phyloP scores from a whole-genome alignment of 2,113 vertebrate genomes.

The Engystomops pustulosus region DNA sequence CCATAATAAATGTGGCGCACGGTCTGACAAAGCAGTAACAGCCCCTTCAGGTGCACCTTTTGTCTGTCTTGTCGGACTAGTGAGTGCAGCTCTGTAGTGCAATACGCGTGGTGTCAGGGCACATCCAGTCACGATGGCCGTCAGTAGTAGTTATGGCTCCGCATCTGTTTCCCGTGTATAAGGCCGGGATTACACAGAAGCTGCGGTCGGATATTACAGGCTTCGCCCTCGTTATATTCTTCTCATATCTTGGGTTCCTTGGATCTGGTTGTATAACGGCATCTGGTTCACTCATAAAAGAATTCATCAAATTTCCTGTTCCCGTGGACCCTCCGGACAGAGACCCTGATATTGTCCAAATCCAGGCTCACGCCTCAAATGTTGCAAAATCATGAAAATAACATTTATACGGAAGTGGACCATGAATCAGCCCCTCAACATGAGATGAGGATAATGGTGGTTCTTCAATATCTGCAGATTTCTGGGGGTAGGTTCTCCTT shows the following conservation, averaged over 20 bases:
- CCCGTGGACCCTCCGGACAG: not conserved
- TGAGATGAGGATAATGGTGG: too few relatives aligned
- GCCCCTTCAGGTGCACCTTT: too few relatives aligned
- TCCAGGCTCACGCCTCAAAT: not conserved
- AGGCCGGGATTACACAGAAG: not conserved
- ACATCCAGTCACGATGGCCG: not conserved
- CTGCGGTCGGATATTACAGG: slow-evolving; percentile 9
- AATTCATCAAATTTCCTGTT: slow-evolving; percentile 38
- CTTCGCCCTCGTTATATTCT: not conserved
- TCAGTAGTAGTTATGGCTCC: not conserved
- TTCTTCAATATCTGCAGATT: too few relatives aligned
- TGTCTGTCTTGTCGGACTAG: too few relatives aligned
- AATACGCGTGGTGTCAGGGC: not conserved
- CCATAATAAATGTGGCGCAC: too few relatives aligned
- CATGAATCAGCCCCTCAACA: not conserved
- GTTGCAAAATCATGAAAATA: not conserved
- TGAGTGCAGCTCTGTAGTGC: not conserved
- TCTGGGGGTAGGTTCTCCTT: too few relatives aligned
- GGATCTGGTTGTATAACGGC: not conserved
- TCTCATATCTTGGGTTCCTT: not conserved
- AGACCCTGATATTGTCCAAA: not conserved
- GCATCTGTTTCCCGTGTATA: not conserved
- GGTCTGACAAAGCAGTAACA: too few relatives aligned
- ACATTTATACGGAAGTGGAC: not conserved
- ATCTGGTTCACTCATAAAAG: not conserved